phyloP scores from a whole-genome alignment of 2,113 vertebrate species.

The Dendrocopos noguchii region DNA sequence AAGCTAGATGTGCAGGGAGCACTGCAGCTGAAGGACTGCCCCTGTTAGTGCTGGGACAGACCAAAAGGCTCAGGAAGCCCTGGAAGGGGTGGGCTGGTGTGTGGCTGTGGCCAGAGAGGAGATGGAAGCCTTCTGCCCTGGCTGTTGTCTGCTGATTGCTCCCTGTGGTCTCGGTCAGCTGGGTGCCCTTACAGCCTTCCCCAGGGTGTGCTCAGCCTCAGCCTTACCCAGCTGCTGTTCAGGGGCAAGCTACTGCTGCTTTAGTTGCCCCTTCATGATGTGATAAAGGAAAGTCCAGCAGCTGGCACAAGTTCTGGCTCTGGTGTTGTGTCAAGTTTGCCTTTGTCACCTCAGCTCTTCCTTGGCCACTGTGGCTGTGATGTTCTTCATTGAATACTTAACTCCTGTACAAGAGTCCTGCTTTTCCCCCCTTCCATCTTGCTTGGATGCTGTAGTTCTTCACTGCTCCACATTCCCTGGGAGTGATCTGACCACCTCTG shows the following conservation, averaged over 20 bases:
- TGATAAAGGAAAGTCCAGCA: rapidly evolving
- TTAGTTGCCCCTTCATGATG: neutral
- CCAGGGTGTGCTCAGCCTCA: neutral
- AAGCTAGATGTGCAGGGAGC: neutral
- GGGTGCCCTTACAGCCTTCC: neutral
- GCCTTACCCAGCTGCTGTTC: neutral
- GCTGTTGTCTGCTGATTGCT: neutral
- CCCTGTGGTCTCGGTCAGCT: neutral
- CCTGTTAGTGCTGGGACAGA: neutral
- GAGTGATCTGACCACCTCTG: neutral
- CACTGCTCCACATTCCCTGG: rapidly evolving
- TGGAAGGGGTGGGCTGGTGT: neutral
- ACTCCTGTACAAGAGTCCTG: neutral
- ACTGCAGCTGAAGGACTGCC: neutral
- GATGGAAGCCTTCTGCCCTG: neutral
- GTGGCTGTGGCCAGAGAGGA: neutral
- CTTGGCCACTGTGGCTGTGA: neutral
- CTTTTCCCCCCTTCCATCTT: neutral
- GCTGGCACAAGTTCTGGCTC: neutral
- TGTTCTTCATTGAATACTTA: neutral
- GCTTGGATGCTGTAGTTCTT: neutral
- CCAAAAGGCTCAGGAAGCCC: neutral
- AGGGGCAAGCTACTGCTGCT: neutral
- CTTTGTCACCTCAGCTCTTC: neutral
- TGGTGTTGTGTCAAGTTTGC: rapidly evolving